A percentile compares a stretch with the other conserved stretches of the same genome.
These are phyloP conservation scores for Lemur catta DNA, from an alignment of 2,797 vertebrate genomes.

Conservation along the genomic window DNA sequence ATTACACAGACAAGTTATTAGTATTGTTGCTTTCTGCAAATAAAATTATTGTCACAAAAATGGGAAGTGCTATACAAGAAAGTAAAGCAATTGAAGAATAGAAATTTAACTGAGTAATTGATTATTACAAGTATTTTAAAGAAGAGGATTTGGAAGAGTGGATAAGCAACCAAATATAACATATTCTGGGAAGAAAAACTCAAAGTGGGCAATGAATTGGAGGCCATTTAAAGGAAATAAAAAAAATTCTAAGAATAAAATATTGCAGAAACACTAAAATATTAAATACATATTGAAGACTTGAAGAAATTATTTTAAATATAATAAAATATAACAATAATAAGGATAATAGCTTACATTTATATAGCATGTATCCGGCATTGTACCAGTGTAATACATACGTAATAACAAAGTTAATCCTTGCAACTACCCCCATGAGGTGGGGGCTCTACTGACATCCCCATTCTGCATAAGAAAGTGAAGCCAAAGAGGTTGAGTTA, in stretches of 20 bases:
- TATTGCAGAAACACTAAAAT: background rate
- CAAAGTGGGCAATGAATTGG: background rate
- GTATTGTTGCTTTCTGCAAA: background rate
- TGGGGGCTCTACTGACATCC: background rate
- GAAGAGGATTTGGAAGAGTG: background rate
- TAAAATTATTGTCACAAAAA: background rate
- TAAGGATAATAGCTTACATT: background rate
- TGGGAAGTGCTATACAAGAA: background rate
- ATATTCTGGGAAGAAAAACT: background rate
- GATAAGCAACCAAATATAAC: background rate
- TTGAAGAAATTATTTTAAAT: background rate
- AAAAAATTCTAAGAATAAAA: background rate
- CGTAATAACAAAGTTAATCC: background rate
- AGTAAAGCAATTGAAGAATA: background rate
- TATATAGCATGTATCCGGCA: background rate
- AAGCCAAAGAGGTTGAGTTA: background rate
- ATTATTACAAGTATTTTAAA: background rate
- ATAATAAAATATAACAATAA: background rate
- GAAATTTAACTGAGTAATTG: background rate
- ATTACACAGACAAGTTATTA: background rate
- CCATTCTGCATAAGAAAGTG: background rate
- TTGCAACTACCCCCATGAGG: background rate
- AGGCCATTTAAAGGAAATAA: background rate
- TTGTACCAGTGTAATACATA: background rate
- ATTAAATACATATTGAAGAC: background rate